Evolutionary conservation across 2,888 invertebrate genomes (phyloP), one percentile per base, ranked within the genome.

Genomic region (Dastarcus helophoroides): DNA sequence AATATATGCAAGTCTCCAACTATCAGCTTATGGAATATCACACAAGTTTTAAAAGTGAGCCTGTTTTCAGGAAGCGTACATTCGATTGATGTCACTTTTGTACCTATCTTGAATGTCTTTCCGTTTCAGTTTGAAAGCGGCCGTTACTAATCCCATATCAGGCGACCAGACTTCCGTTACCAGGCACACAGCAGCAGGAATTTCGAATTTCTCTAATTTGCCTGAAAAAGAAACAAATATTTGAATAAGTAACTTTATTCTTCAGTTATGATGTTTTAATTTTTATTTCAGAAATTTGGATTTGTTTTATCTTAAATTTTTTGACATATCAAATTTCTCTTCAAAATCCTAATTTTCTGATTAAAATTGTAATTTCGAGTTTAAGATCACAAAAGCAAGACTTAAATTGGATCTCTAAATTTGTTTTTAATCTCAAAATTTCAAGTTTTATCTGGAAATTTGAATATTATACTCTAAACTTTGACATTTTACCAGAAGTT

Each of bases 81-180:
- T 89, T 47, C 83, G 72, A 59, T 84, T 84, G 53, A 95, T 89
- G 65, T 90, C 89, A 45, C 81, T 77, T 63, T 88, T 80, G 70
- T 93, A 97, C 48, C 80, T 74, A 44, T 89, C 85, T 64, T 94
- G 89, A 49, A 97, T 93, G 61, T 88, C 88, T 72, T 90, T 93
- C 53, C 97, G 73, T 64, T 94, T 95, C 58, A 97, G 71, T 67
- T 98, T 98, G 67, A 95, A 90, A 31, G 97, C 95, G 43, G 95
- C 97, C 16, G 97, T 98, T 6, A 97, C 91, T 26, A 97, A 74
- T 33, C 94, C 95, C 75, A 84, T 86, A 57, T 95, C 95, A 0
- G 97, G 95, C 1, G 93, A 89, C 97, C 97, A 98, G 37, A 85
- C 81, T 52, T 95, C 95, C 29, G 79, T 72, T 58, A 86, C 85